Conservation (phyloP, 2,113 vertebrate genomes). For the Chloebia gouldiae region DNA sequence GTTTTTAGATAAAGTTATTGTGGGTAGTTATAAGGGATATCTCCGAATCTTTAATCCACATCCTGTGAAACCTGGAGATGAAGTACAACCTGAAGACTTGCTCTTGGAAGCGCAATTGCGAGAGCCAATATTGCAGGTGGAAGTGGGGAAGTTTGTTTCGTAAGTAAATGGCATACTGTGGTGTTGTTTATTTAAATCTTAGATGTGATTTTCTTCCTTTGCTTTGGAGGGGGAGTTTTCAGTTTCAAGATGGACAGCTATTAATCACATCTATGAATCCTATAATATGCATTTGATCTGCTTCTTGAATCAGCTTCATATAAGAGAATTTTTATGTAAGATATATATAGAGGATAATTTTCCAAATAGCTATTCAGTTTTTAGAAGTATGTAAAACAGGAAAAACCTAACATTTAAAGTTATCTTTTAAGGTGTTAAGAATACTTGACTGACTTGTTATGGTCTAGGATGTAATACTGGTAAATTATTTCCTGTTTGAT, state of each 20-base stretch:
- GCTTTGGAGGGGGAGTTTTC: background rate
- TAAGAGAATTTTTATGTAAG: background rate
- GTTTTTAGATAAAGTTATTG: conserved; percentile 89
- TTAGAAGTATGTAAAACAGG: background rate
- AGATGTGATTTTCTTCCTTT: background rate
- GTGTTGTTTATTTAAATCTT: background rate
- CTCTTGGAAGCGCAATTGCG: conserved; percentile 89
- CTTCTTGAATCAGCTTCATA: background rate
- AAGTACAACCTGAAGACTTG: conserved; percentile 78
- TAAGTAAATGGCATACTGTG: conserved; percentile 75
- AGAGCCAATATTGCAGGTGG: conserved; percentile 90
- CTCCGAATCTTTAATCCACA: conserved; percentile 89
- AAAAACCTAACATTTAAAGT: background rate
- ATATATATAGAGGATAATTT: background rate
- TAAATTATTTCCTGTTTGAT: background rate
- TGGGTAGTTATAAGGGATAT: conserved; percentile 93
- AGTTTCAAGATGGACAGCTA: background rate
- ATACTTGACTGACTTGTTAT: background rate
- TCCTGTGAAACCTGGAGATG: conserved; percentile 76
- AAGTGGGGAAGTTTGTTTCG: conserved; percentile 97
- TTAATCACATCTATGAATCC: background rate
- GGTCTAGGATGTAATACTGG: background rate
- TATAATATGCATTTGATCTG: background rate
- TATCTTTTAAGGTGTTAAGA: background rate
- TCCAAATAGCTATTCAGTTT: background rate